Conservation (phyloP, 2,888 invertebrate species). For the Microchrysa polita region DNA sequence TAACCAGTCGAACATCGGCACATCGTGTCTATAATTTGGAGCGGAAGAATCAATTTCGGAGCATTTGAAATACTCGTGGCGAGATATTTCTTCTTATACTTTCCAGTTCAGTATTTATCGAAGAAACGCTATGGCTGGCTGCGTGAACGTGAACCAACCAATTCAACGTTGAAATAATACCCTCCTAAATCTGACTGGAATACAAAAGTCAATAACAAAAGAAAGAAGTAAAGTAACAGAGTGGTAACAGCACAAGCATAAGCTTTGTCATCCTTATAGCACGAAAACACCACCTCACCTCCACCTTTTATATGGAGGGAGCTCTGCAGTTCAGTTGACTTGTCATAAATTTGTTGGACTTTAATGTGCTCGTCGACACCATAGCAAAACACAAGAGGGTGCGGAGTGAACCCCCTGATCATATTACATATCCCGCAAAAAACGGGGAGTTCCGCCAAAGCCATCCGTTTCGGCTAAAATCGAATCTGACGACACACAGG, state of each 20-base stretch:
- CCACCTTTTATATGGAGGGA: no score
- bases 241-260: no score
- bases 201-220: slow-evolving; percentile 27
- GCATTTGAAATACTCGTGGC: not conserved
- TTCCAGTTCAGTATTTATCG: not conserved
- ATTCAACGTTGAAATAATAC: slow-evolving; percentile 16
- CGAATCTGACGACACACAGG: no score
- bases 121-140: no score
- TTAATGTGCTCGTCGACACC: not conserved
- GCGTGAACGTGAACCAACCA: not conserved
- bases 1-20: no score
- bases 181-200: slow-evolving; percentile 19
- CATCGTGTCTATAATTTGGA: not conserved
- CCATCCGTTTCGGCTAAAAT: no score
- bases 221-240: slow-evolving; percentile 19
- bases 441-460: no score
- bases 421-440: no score
- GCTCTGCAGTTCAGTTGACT: slow-evolving; percentile 7
- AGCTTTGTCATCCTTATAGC: not conserved
- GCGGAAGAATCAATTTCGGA: slow-evolving; percentile 11
- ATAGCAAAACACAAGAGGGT: no score
- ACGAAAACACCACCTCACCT: not conserved
- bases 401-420: no score
- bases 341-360: slow-evolving; percentile 33
- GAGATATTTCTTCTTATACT: not conserved